Evolutionary conservation across 2,113 vertebrate species (phyloP).

Genomic region (Trachemys scripta): DNA sequence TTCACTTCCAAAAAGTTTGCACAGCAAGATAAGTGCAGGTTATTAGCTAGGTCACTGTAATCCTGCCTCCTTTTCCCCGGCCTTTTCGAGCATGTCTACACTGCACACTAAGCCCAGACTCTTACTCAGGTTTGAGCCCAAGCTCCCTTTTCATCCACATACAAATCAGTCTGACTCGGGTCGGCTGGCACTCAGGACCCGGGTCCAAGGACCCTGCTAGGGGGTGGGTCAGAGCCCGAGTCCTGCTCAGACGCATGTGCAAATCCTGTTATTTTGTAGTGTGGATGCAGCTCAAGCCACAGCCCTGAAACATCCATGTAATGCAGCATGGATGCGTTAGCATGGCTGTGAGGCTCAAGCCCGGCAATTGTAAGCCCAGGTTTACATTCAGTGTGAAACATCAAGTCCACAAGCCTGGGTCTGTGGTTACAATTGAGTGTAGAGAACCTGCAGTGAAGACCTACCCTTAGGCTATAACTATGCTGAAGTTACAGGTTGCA

Average conservation of each 20-base stretch:
- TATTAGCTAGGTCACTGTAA: too few relatives aligned
- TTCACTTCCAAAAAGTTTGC: too few relatives aligned
- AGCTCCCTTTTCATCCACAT: neutral
- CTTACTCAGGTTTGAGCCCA: neutral
- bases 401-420: neutral
- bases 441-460: too few relatives aligned
- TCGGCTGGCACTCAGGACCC: too few relatives aligned
- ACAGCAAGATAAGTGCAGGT: too few relatives aligned
- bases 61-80: too few relatives aligned
- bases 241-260: neutral
- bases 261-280: neutral
- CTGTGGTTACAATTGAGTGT: too few relatives aligned
- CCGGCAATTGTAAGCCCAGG: neutral
- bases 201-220: neutral
- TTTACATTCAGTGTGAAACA: neutral
- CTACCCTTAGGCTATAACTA: too few relatives aligned
- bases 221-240: too few relatives aligned
- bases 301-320: neutral
- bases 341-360: neutral
- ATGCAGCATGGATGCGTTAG: neutral
- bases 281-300: neutral
- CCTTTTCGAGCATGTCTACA: neutral
- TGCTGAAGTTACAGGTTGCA: too few relatives aligned
- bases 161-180: too few relatives aligned
- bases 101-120: neutral